These are phyloP conservation scores for Pemphredon lugubris DNA, from an alignment of 2,888 invertebrate species.

Conservation along the genomic window DNA sequence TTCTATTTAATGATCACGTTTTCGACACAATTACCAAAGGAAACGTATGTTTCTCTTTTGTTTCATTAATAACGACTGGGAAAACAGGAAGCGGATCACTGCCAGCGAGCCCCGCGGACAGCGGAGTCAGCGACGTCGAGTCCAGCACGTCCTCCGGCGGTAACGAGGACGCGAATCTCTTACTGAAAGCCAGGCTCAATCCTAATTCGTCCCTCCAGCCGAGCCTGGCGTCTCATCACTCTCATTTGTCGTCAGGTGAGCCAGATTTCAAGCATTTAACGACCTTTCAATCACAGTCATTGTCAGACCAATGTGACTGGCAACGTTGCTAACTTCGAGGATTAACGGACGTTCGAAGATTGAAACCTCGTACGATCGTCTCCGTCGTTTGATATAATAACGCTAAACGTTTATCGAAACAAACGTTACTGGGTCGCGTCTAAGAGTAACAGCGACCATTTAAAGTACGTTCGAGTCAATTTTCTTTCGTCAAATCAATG, in stretches of 20 bases:
- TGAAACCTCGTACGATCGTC: too few relatives aligned
- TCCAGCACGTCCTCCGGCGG: slow-evolving; percentile 91
- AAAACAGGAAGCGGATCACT: slow-evolving; percentile 87
- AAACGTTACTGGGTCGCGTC: too few relatives aligned
- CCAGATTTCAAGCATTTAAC: slow-evolving; percentile 11
- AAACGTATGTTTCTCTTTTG: slow-evolving; percentile 35
- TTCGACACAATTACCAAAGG: slow-evolving; percentile 21
- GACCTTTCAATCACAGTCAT: neutral
- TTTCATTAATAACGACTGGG: slow-evolving; percentile 33
- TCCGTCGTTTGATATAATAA: too few relatives aligned
- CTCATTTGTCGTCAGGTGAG: slow-evolving; percentile 78
- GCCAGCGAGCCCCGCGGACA: slow-evolving; percentile 98
- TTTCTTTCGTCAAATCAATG: too few relatives aligned
- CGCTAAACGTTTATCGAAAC: too few relatives aligned
- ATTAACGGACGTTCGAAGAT: too few relatives aligned
- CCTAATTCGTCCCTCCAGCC: slow-evolving; percentile 83
- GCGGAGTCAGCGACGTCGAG: slow-evolving; percentile 98
- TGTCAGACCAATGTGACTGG: neutral
- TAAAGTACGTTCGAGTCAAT: too few relatives aligned
- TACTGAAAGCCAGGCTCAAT: slow-evolving; percentile 92
- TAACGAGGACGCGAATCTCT: slow-evolving; percentile 80
- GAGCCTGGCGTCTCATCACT: slow-evolving; percentile 78
- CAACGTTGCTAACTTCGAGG: too few relatives aligned
- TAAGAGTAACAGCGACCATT: too few relatives aligned
- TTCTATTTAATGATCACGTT: neutral